Conservation (phyloP, 2,113 vertebrate genomes). For the Trematomus loennbergii region DNA sequence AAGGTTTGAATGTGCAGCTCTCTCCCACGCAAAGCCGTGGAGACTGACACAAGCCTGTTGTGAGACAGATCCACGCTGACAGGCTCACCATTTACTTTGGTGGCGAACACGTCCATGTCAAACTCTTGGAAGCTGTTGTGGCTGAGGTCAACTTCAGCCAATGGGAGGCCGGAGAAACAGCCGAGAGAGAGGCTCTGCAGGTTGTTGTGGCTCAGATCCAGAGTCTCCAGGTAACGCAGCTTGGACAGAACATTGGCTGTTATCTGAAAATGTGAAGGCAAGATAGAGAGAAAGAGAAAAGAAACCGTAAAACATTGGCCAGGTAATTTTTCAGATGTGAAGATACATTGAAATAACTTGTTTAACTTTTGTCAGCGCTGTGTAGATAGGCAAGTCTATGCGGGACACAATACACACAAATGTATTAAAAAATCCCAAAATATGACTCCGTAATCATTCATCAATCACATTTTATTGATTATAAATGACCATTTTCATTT, state of each 20-base stretch:
- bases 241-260: slow-evolving; percentile 88
- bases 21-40: slow-evolving; percentile 34
- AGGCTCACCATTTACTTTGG: slow-evolving; percentile 86
- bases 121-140: slow-evolving; percentile 89
- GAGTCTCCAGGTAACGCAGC: slow-evolving; percentile 93
- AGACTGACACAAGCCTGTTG: slow-evolving; percentile 85
- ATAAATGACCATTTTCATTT: no score
- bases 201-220: slow-evolving; percentile 94
- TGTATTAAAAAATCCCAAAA: no score
- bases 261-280: slow-evolving; percentile 54
- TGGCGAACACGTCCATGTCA: slow-evolving; percentile 83
- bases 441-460: no score
- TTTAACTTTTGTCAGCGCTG: no score
- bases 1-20: slow-evolving; percentile 89
- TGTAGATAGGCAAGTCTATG: no score
- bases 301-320: background rate
- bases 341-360: background rate
- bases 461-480: background rate
- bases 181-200: slow-evolving; percentile 84
- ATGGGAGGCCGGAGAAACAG: slow-evolving; percentile 89
- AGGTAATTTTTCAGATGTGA: background rate
- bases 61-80: slow-evolving; percentile 91
- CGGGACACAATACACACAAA: no score
- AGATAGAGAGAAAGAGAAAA: slow-evolving; percentile 7
- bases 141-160: slow-evolving; percentile 93